Conservation (phyloP, 2,797 vertebrate genomes). For the Sciurus vulgaris region DNA sequence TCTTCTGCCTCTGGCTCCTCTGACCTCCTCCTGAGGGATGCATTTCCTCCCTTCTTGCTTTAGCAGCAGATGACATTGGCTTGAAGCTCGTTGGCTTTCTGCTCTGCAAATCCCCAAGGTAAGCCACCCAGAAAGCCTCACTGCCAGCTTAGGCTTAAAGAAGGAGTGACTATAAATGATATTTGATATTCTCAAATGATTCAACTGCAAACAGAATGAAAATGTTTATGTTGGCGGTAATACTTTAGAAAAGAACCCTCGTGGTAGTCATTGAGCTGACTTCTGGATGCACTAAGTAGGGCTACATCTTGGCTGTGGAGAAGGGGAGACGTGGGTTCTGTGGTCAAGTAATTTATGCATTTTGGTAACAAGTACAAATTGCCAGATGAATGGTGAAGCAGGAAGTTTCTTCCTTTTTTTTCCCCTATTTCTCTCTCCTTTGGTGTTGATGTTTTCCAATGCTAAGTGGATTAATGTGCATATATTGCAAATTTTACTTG, state of each 20-base stretch:
- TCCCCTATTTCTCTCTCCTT: not conserved
- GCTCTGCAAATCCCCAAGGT: not conserved
- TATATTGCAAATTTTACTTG: not conserved
- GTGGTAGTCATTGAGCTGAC: not conserved
- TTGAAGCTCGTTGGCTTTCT: constrained; percentile 19
- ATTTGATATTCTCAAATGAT: not conserved
- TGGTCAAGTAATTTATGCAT: not conserved
- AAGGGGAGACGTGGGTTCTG: not conserved
- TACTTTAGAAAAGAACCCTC: not conserved
- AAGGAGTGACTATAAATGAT: not conserved
- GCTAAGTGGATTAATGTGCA: not conserved
- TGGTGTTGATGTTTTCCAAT: not conserved
- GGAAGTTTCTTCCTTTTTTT: not conserved
- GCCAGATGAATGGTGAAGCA: not conserved
- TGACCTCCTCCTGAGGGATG: no score
- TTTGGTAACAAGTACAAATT: not conserved
- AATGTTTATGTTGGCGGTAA: not conserved
- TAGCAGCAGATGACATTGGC: not conserved
- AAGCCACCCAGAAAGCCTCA: not conserved
- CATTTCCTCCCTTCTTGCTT: not conserved
- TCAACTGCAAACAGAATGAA: not conserved
- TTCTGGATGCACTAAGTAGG: not conserved
- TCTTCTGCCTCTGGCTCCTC: not conserved
- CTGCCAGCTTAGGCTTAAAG: not conserved
- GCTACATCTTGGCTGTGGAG: not conserved